Percentiles rank a stretch among this genome's conserved stretches.
phyloP scores from a whole-genome alignment of 2,113 vertebrate species.

The Tetrax tetrax region DNA sequence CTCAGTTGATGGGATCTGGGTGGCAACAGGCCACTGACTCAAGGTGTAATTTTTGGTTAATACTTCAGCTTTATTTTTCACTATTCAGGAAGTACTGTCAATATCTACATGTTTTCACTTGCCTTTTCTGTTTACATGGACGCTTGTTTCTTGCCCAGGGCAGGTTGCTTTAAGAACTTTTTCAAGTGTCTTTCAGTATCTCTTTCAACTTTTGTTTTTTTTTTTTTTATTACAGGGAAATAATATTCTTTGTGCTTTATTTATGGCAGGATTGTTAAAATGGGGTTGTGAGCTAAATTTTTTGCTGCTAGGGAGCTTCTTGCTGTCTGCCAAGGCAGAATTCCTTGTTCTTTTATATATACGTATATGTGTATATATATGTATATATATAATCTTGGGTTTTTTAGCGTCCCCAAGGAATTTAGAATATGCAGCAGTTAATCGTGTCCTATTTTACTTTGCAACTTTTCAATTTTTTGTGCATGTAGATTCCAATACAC shows the following conservation, averaged over 20 bases:
- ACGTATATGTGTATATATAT: too few relatives aligned
- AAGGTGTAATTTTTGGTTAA: neutral
- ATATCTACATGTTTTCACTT: neutral
- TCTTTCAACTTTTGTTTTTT: neutral
- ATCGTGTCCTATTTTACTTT: conserved; percentile 5
- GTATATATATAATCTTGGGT: neutral
- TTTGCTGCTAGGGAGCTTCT: neutral
- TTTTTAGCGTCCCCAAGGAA: neutral
- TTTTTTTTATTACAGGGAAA: neutral
- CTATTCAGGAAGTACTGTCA: neutral
- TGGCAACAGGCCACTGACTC: neutral
- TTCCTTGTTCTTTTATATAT: neutral
- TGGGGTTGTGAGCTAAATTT: neutral
- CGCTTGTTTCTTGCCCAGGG: neutral
- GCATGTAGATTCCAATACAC: neutral
- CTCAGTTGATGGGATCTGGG: neutral
- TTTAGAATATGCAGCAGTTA: conserved; percentile 1
- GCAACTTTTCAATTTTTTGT: neutral
- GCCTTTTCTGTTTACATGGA: neutral
- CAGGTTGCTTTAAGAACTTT: neutral
- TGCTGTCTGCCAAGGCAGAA: neutral
- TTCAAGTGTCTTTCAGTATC: neutral
- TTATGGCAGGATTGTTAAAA: neutral
- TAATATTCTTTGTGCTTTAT: neutral
- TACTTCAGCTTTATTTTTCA: neutral